These are phyloP conservation scores for Lathamus discolor DNA, from an alignment of 2,113 vertebrate species.

Conservation along the genomic window DNA sequence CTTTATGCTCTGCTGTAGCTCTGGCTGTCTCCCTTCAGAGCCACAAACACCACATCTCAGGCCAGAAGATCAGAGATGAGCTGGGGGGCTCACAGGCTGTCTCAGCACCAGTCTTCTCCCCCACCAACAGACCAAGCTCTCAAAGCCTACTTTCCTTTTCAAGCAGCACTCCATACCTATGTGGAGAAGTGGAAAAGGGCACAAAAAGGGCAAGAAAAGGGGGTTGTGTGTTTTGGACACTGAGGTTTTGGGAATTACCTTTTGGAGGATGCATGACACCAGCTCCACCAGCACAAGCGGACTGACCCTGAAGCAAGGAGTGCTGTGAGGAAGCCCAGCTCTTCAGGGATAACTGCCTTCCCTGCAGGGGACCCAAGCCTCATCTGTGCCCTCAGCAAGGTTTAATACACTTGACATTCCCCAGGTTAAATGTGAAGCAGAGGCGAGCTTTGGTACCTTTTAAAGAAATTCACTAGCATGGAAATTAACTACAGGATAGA, in stretches of 20 bases:
- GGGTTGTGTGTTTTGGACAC: not conserved
- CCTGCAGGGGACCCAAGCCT: not conserved
- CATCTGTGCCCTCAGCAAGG: not conserved
- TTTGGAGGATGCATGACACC: not conserved
- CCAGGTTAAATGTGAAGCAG: not conserved
- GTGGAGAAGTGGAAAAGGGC: not conserved
- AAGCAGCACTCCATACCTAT: not conserved
- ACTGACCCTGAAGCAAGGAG: not conserved
- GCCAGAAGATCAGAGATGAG: not conserved
- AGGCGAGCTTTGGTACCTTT: not conserved
- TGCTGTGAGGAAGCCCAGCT: not conserved
- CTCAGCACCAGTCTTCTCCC: not conserved
- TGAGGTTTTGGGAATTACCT: not conserved
- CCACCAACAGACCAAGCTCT: not conserved
- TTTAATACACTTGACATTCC: not conserved
- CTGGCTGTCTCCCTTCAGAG: not conserved
- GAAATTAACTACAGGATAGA: not conserved
- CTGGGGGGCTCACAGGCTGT: not conserved
- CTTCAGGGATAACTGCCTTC: not conserved
- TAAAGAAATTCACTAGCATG: not conserved
- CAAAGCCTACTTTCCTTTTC: not conserved
- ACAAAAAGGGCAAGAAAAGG: not conserved
- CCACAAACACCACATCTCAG: not conserved
- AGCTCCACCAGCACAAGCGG: not conserved
- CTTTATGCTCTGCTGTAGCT: not conserved